Evolutionary conservation across 2,888 invertebrate species (phyloP).

Genomic region (Melipona bicolor): DNA sequence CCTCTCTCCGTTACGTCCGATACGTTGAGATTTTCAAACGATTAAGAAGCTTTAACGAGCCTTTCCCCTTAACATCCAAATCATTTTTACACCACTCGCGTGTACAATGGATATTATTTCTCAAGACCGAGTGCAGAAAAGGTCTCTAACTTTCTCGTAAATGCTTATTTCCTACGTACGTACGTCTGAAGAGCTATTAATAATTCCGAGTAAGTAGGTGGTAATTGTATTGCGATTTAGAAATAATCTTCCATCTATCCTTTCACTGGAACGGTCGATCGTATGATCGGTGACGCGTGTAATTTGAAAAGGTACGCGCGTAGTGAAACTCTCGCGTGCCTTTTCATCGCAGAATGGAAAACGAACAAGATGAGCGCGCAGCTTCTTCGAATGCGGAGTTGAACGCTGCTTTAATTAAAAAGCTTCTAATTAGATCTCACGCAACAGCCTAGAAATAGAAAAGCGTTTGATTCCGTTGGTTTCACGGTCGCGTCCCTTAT

Average conservation of each 20-base stretch:
- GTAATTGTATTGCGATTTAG: conserved; percentile 48
- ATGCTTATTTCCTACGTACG: conserved; percentile 5
- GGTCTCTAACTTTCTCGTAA: conserved; percentile 13
- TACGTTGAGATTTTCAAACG: conserved; percentile 7
- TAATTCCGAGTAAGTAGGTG: conserved; percentile 55
- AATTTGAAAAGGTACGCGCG: conserved; percentile 28
- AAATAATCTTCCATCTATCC: conserved; percentile 53
- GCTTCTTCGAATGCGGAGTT: conserved; percentile 21
- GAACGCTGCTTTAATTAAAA: not conserved
- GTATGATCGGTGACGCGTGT: conserved; percentile 17
- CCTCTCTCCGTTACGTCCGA: conserved; percentile 6
- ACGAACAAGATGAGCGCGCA: not conserved
- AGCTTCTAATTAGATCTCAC: conserved; percentile 47
- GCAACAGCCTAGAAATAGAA: conserved; percentile 3
- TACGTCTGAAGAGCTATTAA: conserved; percentile 28
- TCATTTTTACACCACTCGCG: not conserved
- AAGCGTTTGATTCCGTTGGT: conserved; percentile 13
- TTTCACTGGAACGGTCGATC: conserved; percentile 53
- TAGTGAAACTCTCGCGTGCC: conserved; percentile 3
- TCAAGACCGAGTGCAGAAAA: not conserved
- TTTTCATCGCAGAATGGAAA: conserved; percentile 11
- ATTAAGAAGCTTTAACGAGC: conserved; percentile 8
- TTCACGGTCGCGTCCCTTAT: conserved; percentile 22
- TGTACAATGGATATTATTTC: not conserved
- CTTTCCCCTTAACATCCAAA: not conserved